Evolutionary conservation across 2,888 invertebrate genomes (phyloP), one percentile per base, ranked within the genome.

Genomic region (Notodonta dromedarius): DNA sequence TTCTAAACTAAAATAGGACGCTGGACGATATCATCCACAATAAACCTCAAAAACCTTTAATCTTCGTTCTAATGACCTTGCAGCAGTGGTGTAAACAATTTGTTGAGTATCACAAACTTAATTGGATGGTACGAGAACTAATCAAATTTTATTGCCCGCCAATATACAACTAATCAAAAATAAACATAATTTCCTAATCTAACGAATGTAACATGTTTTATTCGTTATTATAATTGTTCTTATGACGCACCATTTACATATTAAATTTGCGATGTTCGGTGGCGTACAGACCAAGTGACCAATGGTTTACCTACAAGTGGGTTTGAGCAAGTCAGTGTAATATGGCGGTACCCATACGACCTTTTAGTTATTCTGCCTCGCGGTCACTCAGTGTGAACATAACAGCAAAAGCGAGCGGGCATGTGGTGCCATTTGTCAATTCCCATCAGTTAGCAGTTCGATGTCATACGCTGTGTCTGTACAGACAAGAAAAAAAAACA

Each of bases 121-220:
- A 77, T 77, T 79, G 74, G 73, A 69, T 62, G 64, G 61, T 71
- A 66, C 70, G 69, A 73, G 77, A 73, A 66, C 69, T 68, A 79
- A 77, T 79, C 77, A 77, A 77, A 63, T 77, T 77, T 77, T 79
- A 79, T 79, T 75, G 72, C 63, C 67, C 64, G 62, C 61, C 70
- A 70, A 68, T 71, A 71, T 69, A 77, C 60, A 63, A 66, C 77
- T 77, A 79, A 77, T 79, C 74, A 77, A 77, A 79, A 66, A 77
- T 79, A 77, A 77, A 77, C 77, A 79, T 73, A 69, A 74, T 78
- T 73, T 73, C 69, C 71, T 73, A 77, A 77, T 73, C 64, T 64
- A 58, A 63, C 57, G 56, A 59, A 62, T 60, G 65, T 76, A 71
- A 71, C 62, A 74, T 73, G 66, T 73, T 78, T 71, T 71, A 77